phyloP scores from a whole-genome alignment of 2,888 invertebrate genomes.

The Pandemis cinnamomeana region DNA sequence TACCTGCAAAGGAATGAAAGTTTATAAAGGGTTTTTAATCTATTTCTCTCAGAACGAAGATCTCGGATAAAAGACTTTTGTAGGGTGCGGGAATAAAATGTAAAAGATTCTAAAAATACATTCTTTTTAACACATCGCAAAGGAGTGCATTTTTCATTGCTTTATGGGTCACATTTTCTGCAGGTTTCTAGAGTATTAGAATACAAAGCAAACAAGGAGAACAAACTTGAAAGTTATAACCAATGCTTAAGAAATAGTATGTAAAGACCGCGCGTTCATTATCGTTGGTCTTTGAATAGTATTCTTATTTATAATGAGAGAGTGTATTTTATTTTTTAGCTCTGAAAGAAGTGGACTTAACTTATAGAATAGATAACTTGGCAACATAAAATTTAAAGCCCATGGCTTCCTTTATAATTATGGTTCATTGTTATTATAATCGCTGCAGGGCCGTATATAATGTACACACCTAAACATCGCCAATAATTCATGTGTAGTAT shows the following conservation, averaged over 20 bases:
- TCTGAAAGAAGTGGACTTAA: neutral
- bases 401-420: slow-evolving; percentile 3
- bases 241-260: neutral
- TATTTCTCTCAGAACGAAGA: slow-evolving; percentile 21
- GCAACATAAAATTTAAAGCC: slow-evolving; percentile 9
- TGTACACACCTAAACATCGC: slow-evolving; percentile 51
- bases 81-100: slow-evolving; percentile 5
- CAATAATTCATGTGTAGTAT: slow-evolving; percentile 67
- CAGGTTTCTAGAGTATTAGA: neutral
- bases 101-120: neutral
- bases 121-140: neutral
- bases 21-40: slow-evolving; percentile 40
- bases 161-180: neutral
- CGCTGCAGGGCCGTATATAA: slow-evolving; percentile 55
- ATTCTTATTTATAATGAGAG: neutral
- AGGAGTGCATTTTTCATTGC: slow-evolving; percentile 1
- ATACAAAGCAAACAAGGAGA: neutral
- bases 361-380: neutral
- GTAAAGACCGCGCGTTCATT: neutral
- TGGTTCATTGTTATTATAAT: slow-evolving; percentile 45
- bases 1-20: slow-evolving; percentile 28
- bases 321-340: neutral
- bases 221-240: neutral
- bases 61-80: slow-evolving; percentile 24
- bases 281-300: neutral